phyloP scores from a whole-genome alignment of 2,888 invertebrate species.

The Tholera decimalis region DNA sequence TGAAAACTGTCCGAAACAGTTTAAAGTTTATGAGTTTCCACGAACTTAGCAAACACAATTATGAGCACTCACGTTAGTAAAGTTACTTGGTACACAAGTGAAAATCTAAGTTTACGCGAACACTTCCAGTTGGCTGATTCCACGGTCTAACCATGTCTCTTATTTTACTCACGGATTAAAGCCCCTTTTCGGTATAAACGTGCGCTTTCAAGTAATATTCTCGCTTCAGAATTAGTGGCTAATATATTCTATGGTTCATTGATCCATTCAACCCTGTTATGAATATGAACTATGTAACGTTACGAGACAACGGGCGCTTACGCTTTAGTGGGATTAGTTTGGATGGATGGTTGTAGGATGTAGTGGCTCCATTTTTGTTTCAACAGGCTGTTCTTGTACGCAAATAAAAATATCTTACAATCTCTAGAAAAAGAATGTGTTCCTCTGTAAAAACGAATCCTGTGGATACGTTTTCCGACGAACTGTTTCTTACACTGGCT shows the following conservation, averaged over 20 bases:
- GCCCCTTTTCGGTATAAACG: slow-evolving; percentile 18
- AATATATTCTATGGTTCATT: slow-evolving; percentile 50
- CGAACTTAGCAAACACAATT: slow-evolving; percentile 45
- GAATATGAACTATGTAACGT: slow-evolving; percentile 35
- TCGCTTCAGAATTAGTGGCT: slow-evolving; percentile 42
- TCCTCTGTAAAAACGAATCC: too few relatives aligned
- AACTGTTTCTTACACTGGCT: too few relatives aligned
- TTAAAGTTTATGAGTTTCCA: slow-evolving; percentile 44
- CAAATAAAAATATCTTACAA: too few relatives aligned
- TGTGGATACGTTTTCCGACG: too few relatives aligned
- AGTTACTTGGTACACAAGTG: slow-evolving; percentile 37
- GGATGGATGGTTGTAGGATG: background rate
- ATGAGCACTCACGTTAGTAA: slow-evolving; percentile 44
- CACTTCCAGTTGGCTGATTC: slow-evolving; percentile 39
- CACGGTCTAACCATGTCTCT: slow-evolving; percentile 16
- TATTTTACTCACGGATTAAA: slow-evolving; percentile 29
- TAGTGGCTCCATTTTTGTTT: background rate
- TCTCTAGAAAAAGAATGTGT: too few relatives aligned
- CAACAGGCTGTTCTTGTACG: background rate
- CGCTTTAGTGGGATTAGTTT: slow-evolving; percentile 2
- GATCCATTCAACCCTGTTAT: slow-evolving; percentile 37
- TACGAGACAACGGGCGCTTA: slow-evolving; percentile 17
- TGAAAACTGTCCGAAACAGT: slow-evolving; percentile 46
- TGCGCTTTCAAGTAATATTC: slow-evolving; percentile 30
- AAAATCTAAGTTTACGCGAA: slow-evolving; percentile 50